Conservation (phyloP, 2,113 vertebrate species). For the Chascanopsetta lugubris region DNA sequence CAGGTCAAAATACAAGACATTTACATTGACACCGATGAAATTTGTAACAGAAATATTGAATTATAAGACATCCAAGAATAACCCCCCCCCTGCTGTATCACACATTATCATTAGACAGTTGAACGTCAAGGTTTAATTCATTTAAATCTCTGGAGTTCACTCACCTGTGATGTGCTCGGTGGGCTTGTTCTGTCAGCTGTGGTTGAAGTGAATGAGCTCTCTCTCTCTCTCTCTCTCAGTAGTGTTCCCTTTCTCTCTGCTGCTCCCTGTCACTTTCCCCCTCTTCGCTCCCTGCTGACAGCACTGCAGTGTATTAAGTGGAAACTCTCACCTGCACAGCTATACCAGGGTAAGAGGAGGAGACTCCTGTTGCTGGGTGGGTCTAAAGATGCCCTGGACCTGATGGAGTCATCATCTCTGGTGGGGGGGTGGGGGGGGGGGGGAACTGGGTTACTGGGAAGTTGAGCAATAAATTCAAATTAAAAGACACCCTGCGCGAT, state of each 20-base stretch:
- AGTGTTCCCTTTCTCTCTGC: constrained; percentile 41
- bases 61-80: not conserved
- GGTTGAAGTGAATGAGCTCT: constrained; percentile 63
- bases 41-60: not conserved
- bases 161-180: constrained; percentile 46
- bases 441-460: not conserved
- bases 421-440: not conserved
- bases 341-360: constrained; percentile 52
- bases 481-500: not conserved
- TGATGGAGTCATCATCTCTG: not conserved
- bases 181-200: constrained; percentile 49
- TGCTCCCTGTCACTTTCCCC: constrained; percentile 35
- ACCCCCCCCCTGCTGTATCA: not conserved
- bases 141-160: constrained; percentile 17
- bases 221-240: constrained; percentile 19
- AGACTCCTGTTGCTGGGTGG: constrained; percentile 56
- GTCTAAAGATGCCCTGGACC: constrained; percentile 6
- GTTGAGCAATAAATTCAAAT: too few relatives aligned
- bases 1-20: too few relatives aligned
- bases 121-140: not conserved
- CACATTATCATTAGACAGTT: constrained; percentile 14
- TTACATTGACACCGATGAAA: too few relatives aligned
- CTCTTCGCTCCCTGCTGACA: constrained; percentile 55
- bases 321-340: constrained; percentile 67
- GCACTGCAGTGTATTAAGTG: constrained; percentile 60